phyloP scores from a whole-genome alignment of 2,888 invertebrate genomes.

The Yponomeuta malinellus region DNA sequence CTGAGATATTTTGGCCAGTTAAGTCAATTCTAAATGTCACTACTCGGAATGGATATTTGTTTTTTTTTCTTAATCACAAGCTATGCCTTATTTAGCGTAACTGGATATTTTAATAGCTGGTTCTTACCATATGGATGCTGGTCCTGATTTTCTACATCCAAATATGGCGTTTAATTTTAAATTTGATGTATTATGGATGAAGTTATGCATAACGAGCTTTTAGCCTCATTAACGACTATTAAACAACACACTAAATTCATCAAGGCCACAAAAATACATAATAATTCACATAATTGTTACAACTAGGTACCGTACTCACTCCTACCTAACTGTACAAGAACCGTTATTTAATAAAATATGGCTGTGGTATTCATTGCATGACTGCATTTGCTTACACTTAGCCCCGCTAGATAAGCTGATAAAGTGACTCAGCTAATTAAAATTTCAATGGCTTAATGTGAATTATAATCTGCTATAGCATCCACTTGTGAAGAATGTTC shows the following conservation, averaged over 20 bases:
- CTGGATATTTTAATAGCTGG: neutral
- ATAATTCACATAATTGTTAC: neutral
- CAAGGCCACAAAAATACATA: neutral
- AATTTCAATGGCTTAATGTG: neutral
- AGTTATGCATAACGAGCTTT: neutral
- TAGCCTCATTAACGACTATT: neutral
- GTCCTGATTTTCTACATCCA: neutral
- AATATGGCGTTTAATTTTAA: neutral
- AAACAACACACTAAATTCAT: neutral
- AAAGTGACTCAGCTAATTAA: neutral
- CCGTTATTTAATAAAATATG: neutral
- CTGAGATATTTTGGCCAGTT: neutral
- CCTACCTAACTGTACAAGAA: neutral
- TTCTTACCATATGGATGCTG: neutral
- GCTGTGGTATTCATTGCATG: neutral
- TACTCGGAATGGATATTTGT: slow-evolving; percentile 29
- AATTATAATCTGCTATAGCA: neutral
- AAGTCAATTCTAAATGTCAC: slow-evolving; percentile 4
- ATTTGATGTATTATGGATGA: neutral
- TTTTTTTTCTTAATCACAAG: slow-evolving; percentile 38
- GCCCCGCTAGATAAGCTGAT: neutral
- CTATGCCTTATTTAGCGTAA: neutral
- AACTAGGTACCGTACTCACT: neutral
- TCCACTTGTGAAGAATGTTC: neutral
- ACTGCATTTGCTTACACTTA: neutral